Base-by-base conservation (phyloP, 2,797 vertebrate genomes). In the Falco columbarius region DNA sequence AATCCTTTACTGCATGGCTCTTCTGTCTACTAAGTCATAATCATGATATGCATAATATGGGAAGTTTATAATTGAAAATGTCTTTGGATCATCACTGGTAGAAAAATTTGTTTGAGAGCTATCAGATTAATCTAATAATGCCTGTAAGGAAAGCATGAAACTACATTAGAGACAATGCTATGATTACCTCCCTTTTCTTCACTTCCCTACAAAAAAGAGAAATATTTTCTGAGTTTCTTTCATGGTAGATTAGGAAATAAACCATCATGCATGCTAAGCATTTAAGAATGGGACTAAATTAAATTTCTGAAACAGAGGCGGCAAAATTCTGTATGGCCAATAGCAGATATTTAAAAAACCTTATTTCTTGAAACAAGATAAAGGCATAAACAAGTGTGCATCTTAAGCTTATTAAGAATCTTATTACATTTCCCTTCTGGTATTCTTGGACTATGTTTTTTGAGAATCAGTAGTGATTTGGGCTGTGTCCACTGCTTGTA, bases 181-280 rank as follows among this genome's bases (percentile, higher is more conserved):
- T 62, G 86, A 93, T 95, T 84, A 58, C 72, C 38, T 83, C 46
- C 56, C 22, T 74, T 75, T 56, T 23, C 38, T 65, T 65, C 46
- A 30, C 30, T 77, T 87, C 44, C 9, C 24, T 80, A 85, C 49
- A 74, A 59, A 67, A 63, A 80, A 65, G 62, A 95, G n/a, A 70
- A 87, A 54, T 5, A 65, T 92, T 95, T 90, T 56, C 86, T 89
- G 47, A 92, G 44, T 79, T 89, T 86, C 59, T 89, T 94, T 95
- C 67, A 76, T 87, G 83, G 71, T 80, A 93, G 83, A 85, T 96
- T 93, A 93, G 79, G 55, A 94, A 93, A 94, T 91, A 81, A 92
- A 67, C 68, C 67, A 76, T 75, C 55, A 23, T 36, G 52, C 59
- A 38, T 80, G 44, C 63, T 82, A 59, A 95, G 70, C 36, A 70